Evolutionary conservation across 2,888 invertebrate genomes (phyloP), one percentile per base, ranked within the genome.

Genomic region (Prosopocoilus inquinatus): DNA sequence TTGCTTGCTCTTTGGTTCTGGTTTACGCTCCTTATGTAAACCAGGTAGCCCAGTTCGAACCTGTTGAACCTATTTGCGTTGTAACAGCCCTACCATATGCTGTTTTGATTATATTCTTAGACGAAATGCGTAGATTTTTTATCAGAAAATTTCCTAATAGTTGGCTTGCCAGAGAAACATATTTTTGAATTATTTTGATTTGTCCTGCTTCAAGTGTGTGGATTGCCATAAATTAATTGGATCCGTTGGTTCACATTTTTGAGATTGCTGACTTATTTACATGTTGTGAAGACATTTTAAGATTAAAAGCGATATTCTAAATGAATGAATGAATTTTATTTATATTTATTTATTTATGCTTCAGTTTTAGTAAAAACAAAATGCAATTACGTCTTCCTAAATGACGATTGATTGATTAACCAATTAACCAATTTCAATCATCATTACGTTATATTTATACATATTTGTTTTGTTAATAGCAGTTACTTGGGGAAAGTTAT

Each of bases 141-240:
- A 82, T 92, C 35, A 81, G 91, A 59, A 81, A 81, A 59, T 81
- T 83, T 68, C 81, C 86, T 0, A 85, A 85, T 1, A 82, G 86
- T 59, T 90, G 87, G 86, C 78, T 90, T 20, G 89, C 89, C 70
- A 71, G 79, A 58, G 90, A 91, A 75, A 90, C 88, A 44, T 90
- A 90, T 70, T 91, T 90, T 69, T 87, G 63, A 60, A 9, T 38
- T 20, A 12, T 9, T 32, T 38, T 12, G n/a, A n/a, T n/a, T n/a
- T n/a, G n/a, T 55, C 34, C 33, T 35, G 11, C 3, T 43, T 15
- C 12, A 33, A 43, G 20, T 49, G 43, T 20, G 11, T 2, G 9
- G 9, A 9, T 15, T 39, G 8, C n/a, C n/a, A n/a, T n/a, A 11
- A 43, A 43, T 43, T 20, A 9, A 11, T 43, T n/a, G 15, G n/a